Base-by-base conservation (phyloP, 2,797 vertebrate species). In the Hemitrygon akajei region DNA sequence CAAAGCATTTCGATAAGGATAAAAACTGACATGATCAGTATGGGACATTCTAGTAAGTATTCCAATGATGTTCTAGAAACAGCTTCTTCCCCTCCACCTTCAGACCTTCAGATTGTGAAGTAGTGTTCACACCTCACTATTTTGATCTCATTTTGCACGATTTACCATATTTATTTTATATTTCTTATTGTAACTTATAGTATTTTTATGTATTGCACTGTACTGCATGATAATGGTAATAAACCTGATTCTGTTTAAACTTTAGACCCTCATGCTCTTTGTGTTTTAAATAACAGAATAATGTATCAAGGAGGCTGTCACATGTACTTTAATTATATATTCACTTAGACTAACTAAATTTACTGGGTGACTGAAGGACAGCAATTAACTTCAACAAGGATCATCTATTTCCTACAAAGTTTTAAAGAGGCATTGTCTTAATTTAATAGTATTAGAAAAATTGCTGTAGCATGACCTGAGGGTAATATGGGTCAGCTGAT, bases 291-390 rank as follows among this genome's bases (percentile, higher is more conserved):
- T 20, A 63, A n/a, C 87, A 91, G 69, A 34, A 60, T 25, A 37
- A 40, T 91, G n/a, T 91, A 9, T 91, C 27, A 86, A 63, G 14
- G 30, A 86, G 5, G 56, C 56, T 86, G 27, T 86, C 58, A 63
- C 82, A 86, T 86, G 82, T n/a, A 60, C 82, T 86, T 63, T 30
- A 86, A 56, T 86, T 86, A 27, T 58, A 86, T n/a, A 30, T n/a
- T 30, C 82, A 86, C 30, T 86, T n/a, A 63, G 30, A 60, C 30
- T 86, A 86, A 86, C 56, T 58, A 86, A 63, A 58, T 86, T 86
- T 60, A 63, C 12, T 14, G 82, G 82, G 56, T 63, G 14, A 86
- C 82, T 63, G 56, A 60, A 86, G 82, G 56, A 60, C 82, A 86
- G 16, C 58, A 14, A n/a, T 14, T 86, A 25, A 86, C 6, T n/a